Base-by-base conservation (phyloP, 1,140 invertebrate species). In the Pogonomyrmex californicus region DNA sequence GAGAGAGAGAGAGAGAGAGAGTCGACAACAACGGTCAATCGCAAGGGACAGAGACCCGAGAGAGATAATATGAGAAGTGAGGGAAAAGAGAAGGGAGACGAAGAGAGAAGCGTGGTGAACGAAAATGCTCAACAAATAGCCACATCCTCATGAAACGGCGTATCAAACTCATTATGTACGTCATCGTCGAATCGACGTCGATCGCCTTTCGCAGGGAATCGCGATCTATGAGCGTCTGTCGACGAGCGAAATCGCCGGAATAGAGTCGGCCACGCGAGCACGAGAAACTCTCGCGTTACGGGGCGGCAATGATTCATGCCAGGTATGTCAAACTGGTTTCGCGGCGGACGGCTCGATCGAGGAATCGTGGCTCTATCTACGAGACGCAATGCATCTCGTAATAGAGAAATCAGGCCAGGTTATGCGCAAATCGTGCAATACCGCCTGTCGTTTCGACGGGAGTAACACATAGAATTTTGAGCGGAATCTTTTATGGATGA, bases 121-220 rank as follows among this genome's bases (percentile, higher is more conserved):
- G 88, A 92, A 91, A 92, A 91, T 89, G 87, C 87, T 91, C 90
- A 90, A 93, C 93, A 93, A 94, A 94, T 93, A 93, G 93, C 87
- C 92, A 94, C 93, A 94, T 94, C 93, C 93, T 94, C 93, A 92
- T 93, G 88, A 90, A 93, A 94, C 89, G 83, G 93, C 91, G 92
- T 94, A 93, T 93, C 90, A 91, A 93, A 92, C 92, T 93, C 91
- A 92, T 94, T 93, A 93, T 23, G 23, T 90, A 90, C 85, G 91
- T 91, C 87, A 86, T 92, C 92, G 91, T 91, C 89, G 88, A 89
- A 86, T 91, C 87, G 88, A 89, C 75, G 88, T 23, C 82, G 85
- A 91, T 91, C 90, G 88, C 85, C 73, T 87, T 85, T 87, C 87
- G 49, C 78, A 49, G 60, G 85, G 63, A 85, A 85, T 89, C 78